A percentile compares a stretch with the other conserved stretches of the same genome.
Evolutionary conservation across 1,140 invertebrate species (phyloP).

Genomic region (Coenobita brevimanus): DNA sequence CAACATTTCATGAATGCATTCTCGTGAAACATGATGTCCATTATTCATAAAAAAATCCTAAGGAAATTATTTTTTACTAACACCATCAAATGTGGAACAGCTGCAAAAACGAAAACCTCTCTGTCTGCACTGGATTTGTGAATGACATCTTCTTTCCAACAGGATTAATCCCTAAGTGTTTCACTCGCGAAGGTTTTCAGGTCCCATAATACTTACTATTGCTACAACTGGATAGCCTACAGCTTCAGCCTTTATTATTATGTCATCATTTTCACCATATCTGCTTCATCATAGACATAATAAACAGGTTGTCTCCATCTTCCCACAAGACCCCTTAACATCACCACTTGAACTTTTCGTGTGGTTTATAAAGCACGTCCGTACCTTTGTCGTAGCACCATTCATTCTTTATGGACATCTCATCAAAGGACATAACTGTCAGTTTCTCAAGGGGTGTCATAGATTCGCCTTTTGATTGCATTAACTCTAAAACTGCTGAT

Average conservation of each 20-base stretch:
- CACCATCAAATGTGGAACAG: not conserved
- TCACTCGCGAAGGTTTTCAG: not conserved
- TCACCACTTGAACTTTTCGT: constrained; percentile 15
- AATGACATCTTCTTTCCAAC: not conserved
- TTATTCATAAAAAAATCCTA: not conserved
- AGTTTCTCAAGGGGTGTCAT: too few relatives aligned
- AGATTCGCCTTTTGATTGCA: not conserved
- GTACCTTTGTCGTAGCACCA: constrained; percentile 18
- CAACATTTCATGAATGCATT: too few relatives aligned
- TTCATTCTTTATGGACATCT: too few relatives aligned
- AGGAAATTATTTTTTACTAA: not conserved
- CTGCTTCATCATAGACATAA: too few relatives aligned
- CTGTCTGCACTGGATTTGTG: constrained; percentile 2
- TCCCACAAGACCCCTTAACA: too few relatives aligned
- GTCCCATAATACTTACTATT: not conserved
- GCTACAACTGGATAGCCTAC: too few relatives aligned
- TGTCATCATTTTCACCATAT: not conserved
- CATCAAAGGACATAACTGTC: too few relatives aligned
- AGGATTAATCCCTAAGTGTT: not conserved
- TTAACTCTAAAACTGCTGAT: not conserved
- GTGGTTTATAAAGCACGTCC: constrained; percentile 34
- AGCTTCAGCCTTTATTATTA: not conserved
- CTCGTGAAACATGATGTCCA: too few relatives aligned
- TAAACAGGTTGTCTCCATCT: too few relatives aligned
- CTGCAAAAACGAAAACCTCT: not conserved